Conservation (phyloP, 2,888 invertebrate species). For the Agonopterix subpropinquella region DNA sequence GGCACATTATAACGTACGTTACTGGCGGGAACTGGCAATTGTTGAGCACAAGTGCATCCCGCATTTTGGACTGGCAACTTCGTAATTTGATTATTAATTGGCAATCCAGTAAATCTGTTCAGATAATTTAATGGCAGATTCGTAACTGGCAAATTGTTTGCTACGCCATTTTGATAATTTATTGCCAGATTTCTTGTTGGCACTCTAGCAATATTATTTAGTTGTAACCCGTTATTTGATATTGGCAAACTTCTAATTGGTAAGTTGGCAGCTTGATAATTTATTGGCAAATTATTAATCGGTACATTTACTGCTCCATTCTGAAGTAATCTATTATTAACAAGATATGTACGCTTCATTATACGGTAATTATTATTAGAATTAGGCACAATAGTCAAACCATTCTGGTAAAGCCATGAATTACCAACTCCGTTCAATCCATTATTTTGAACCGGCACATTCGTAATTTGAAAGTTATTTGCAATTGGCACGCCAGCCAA, state of each 20-base stretch:
- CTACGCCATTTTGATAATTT: too few species aligned
- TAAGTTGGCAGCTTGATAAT: conserved; percentile 1
- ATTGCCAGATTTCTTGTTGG: conserved; percentile 3
- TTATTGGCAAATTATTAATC: too few species aligned
- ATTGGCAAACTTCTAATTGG: conserved; percentile 8
- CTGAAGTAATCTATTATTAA: too few species aligned
- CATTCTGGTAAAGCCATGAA: too few species aligned
- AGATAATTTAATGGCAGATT: conserved; percentile 4
- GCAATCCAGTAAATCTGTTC: neutral
- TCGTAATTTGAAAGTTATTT: conserved; percentile 4
- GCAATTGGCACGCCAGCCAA: neutral
- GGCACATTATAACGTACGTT: neutral
- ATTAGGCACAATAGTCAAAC: too few species aligned
- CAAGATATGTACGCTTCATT: too few species aligned
- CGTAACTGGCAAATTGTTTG: conserved; percentile 10
- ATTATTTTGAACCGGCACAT: conserved; percentile 12
- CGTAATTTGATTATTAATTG: conserved; percentile 4
- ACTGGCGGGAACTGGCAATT: neutral
- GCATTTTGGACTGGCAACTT: conserved; percentile 8
- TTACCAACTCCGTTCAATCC: too few species aligned
- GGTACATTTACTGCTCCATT: too few species aligned
- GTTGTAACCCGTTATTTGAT: neutral
- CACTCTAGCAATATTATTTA: conserved; percentile 7
- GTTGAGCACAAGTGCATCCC: neutral
- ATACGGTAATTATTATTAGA: too few species aligned